A percentile compares a stretch with the other conserved stretches of the same genome.
These are phyloP conservation scores for Lasiurus cinereus DNA, from an alignment of 2,113 vertebrate genomes.

Conservation along the genomic window DNA sequence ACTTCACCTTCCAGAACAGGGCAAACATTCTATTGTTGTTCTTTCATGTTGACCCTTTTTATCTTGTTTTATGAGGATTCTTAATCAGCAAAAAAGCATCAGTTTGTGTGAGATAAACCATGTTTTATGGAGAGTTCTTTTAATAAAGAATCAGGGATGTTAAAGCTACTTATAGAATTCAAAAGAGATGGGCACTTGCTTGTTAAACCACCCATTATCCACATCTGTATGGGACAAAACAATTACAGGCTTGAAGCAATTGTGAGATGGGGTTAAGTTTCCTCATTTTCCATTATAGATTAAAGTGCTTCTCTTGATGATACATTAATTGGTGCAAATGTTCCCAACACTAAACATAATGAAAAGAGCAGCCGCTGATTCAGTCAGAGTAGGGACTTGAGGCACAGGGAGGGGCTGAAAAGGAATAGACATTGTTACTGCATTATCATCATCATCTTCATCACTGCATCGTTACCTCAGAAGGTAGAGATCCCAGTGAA, in stretches of 20 bases:
- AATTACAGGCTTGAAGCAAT: constrained; percentile 57
- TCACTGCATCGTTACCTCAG: not conserved
- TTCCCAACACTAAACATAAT: constrained; percentile 30
- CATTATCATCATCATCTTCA: not conserved
- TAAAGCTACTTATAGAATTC: constrained; percentile 34
- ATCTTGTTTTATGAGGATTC: not conserved
- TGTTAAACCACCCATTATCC: constrained; percentile 60
- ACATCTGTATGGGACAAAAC: constrained; percentile 60
- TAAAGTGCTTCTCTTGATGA: constrained; percentile 50
- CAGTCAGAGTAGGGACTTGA: not conserved
- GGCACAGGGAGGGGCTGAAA: not conserved
- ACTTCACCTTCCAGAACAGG: not conserved
- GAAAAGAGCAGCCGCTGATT: not conserved
- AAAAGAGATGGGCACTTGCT: constrained; percentile 50
- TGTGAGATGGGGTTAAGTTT: constrained; percentile 46
- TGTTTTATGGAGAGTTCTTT: constrained; percentile 30
- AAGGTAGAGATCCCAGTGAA: not conserved
- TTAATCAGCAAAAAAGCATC: not conserved
- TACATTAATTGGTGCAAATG: constrained; percentile 50
- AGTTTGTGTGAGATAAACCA: not conserved
- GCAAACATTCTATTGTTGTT: not conserved
- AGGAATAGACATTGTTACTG: not conserved
- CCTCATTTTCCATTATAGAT: constrained; percentile 63
- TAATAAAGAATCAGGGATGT: constrained; percentile 8
- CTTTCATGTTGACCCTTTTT: not conserved